A percentile compares a stretch with the other conserved stretches of the same genome.
Conservation (phyloP, 2,888 invertebrate species). For the Crematogaster levior region DNA sequence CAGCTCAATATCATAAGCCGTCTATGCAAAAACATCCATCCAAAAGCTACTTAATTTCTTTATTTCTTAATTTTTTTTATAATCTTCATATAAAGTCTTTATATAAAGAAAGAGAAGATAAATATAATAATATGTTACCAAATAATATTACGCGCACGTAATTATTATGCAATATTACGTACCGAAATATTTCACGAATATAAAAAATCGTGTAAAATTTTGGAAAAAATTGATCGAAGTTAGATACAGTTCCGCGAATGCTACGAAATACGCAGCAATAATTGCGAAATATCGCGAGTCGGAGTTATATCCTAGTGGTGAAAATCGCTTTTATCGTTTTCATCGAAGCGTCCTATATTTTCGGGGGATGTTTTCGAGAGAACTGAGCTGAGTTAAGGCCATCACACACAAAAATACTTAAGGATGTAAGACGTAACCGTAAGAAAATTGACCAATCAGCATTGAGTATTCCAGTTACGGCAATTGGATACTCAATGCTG, state of each 20-base stretch:
- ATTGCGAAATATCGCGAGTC: background rate
- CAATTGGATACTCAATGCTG: too few species aligned
- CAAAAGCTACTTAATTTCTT: slow-evolving; percentile 1
- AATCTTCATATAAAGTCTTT: background rate
- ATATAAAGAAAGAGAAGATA: background rate
- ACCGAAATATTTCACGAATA: background rate
- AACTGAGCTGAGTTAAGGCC: slow-evolving; percentile 12
- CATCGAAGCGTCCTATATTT: background rate
- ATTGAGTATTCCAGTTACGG: too few species aligned
- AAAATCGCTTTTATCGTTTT: background rate
- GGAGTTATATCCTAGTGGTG: background rate
- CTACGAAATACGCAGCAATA: background rate
- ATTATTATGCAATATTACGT: background rate
- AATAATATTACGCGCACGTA: background rate
- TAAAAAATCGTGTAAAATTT: background rate
- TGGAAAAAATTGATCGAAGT: background rate
- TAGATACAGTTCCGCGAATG: background rate
- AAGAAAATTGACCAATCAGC: too few species aligned
- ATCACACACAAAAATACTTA: too few species aligned
- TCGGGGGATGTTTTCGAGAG: background rate
- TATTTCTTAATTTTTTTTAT: background rate
- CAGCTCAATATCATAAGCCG: background rate
- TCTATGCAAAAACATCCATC: background rate
- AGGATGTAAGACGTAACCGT: too few species aligned
- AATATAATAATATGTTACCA: background rate